These are phyloP conservation scores for Chironomus riparius DNA, from an alignment of 2,888 invertebrate species.

Conservation along the genomic window DNA sequence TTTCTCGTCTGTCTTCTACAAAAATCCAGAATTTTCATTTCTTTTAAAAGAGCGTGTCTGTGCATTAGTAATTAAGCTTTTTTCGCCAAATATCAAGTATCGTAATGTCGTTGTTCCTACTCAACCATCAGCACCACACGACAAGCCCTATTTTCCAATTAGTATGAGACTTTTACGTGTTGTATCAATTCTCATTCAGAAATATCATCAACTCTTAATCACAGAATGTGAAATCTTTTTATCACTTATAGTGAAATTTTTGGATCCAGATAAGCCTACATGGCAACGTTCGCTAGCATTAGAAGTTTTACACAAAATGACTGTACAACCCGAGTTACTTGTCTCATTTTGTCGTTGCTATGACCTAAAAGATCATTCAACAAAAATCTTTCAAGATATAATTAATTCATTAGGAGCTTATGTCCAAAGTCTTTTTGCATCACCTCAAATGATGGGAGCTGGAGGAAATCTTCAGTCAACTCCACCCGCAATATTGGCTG, in stretches of 20 bases:
- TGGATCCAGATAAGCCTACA: slow-evolving; percentile 91
- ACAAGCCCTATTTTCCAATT: slow-evolving; percentile 94
- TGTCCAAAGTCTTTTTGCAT: slow-evolving; percentile 83
- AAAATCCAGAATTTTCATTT: slow-evolving; percentile 92
- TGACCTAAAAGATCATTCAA: slow-evolving; percentile 88
- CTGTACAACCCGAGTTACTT: slow-evolving; percentile 73
- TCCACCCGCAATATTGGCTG: slow-evolving; percentile 28
- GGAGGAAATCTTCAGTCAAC: slow-evolving; percentile 33
- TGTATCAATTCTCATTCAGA: slow-evolving; percentile 85
- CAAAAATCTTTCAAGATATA: slow-evolving; percentile 89
- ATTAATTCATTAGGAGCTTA: slow-evolving; percentile 89
- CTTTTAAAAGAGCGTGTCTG: slow-evolving; percentile 94
- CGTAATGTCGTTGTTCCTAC: slow-evolving; percentile 51
- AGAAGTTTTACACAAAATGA: slow-evolving; percentile 92
- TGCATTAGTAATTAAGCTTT: slow-evolving; percentile 94
- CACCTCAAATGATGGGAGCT: slow-evolving; percentile 49
- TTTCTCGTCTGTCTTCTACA: slow-evolving; percentile 75
- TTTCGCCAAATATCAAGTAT: slow-evolving; percentile 98
- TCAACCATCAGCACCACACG: slow-evolving; percentile 57
- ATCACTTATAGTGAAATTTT: slow-evolving; percentile 90
- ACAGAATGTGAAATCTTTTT: slow-evolving; percentile 99
- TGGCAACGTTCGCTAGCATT: slow-evolving; percentile 95
- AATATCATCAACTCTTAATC: slow-evolving; percentile 83
- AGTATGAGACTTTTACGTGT: slow-evolving; percentile 89
- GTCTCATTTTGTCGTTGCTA: slow-evolving; percentile 91